Evolutionary conservation across 2,113 vertebrate genomes (phyloP).

Genomic region (Montifringilla adamsi): DNA sequence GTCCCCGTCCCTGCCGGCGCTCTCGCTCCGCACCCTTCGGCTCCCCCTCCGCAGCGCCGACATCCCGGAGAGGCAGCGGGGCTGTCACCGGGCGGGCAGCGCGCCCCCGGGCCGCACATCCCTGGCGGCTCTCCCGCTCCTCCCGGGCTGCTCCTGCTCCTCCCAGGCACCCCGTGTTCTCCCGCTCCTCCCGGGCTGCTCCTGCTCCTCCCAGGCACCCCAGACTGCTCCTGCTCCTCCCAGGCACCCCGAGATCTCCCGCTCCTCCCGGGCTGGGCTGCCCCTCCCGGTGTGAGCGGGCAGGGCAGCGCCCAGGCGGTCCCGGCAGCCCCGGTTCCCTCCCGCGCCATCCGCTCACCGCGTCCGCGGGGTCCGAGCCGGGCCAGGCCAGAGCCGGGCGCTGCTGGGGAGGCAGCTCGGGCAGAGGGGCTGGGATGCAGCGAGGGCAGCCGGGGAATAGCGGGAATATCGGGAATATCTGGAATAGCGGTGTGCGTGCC

Average conservation of each 20-base stretch:
- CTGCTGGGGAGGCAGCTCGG: slow-evolving; percentile 13
- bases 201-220: neutral
- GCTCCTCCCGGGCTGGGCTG: neutral
- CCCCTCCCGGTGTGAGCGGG: neutral
- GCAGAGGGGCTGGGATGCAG: neutral
- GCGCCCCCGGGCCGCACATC: slow-evolving; percentile 17
- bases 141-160: neutral
- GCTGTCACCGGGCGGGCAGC: neutral
- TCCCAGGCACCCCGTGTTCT: neutral
- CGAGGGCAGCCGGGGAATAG: neutral
- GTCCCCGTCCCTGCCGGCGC: slow-evolving; percentile 73
- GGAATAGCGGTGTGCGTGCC: neutral
- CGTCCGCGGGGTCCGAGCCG: neutral
- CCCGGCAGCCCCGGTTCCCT: neutral
- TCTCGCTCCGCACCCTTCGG: slow-evolving; percentile 51
- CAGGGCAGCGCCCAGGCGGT: neutral
- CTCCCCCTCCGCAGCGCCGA: slow-evolving; percentile 68
- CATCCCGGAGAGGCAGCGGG: slow-evolving; percentile 50
- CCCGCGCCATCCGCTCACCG: neutral
- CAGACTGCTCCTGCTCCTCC: neutral
- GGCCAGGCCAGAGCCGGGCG: neutral
- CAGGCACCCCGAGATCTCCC: neutral
- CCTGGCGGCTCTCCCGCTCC: neutral
- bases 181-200: too few relatives aligned
- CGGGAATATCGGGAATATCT: neutral